These are phyloP conservation scores for Ptyas mucosa DNA, from an alignment of 2,113 vertebrate genomes.

Conservation along the genomic window DNA sequence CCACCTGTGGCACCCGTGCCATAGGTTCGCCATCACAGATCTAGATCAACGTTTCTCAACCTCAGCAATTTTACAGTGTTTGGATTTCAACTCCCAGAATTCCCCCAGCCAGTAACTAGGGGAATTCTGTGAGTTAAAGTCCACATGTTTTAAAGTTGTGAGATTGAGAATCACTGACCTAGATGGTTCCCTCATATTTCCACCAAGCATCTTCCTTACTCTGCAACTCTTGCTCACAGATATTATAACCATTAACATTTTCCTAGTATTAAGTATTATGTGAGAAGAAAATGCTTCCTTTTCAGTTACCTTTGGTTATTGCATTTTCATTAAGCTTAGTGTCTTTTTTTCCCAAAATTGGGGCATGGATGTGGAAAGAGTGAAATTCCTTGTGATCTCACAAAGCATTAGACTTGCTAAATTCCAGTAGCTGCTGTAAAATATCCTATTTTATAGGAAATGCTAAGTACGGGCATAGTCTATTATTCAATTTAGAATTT, in stretches of 20 bases:
- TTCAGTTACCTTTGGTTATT: not conserved
- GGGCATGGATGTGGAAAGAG: not conserved
- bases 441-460: not conserved
- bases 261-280: not conserved
- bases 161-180: not conserved
- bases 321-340: not conserved
- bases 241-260: not conserved
- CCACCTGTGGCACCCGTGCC: too few species aligned
- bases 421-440: not conserved
- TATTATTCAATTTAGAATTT: not conserved
- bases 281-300: not conserved
- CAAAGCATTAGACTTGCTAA: not conserved
- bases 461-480: not conserved
- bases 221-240: not conserved
- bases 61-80: not conserved
- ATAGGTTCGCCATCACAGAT: too few species aligned
- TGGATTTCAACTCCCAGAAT: not conserved
- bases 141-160: not conserved
- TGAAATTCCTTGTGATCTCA: not conserved
- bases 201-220: not conserved
- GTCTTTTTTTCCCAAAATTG: not conserved
- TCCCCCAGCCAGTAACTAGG: not conserved
- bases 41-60: not conserved
- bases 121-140: not conserved
- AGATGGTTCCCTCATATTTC: not conserved